These are phyloP conservation scores for Ornithoptera alexandrae DNA, from an alignment of 2,888 invertebrate species.

Conservation along the genomic window DNA sequence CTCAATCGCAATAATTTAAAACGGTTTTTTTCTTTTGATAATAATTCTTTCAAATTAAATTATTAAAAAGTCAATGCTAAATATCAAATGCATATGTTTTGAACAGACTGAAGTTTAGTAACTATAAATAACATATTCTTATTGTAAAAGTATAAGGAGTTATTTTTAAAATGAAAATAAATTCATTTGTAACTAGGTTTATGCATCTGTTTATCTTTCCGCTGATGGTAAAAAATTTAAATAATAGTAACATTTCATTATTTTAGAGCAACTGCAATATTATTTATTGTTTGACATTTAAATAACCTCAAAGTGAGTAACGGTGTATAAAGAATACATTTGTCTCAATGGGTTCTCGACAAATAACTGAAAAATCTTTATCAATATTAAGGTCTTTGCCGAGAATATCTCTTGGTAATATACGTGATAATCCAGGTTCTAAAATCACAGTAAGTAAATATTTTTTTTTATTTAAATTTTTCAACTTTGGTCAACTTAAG, in stretches of 20 bases:
- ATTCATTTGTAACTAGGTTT: neutral
- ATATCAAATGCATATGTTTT: too few species aligned
- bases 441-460: conserved; percentile 77
- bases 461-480: neutral
- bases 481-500: neutral
- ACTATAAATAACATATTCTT: neutral
- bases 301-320: neutral
- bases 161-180: neutral
- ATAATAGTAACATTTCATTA: too few species aligned
- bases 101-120: too few species aligned
- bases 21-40: too few species aligned
- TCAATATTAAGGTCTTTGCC: conserved; percentile 87
- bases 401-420: conserved; percentile 85
- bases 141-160: neutral
- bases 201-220: neutral
- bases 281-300: neutral
- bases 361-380: conserved; percentile 87
- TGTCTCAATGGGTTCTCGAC: conserved; percentile 67
- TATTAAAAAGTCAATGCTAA: too few species aligned
- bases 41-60: too few species aligned
- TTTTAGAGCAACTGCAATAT: neutral
- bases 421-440: conserved; percentile 87
- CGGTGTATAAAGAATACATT: neutral
- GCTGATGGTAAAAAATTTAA: too few species aligned
- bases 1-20: too few species aligned